A percentile compares a stretch with the other conserved stretches of the same genome.
phyloP scores from a whole-genome alignment of 2,113 vertebrate species.

The Oreocharis arfaki region DNA sequence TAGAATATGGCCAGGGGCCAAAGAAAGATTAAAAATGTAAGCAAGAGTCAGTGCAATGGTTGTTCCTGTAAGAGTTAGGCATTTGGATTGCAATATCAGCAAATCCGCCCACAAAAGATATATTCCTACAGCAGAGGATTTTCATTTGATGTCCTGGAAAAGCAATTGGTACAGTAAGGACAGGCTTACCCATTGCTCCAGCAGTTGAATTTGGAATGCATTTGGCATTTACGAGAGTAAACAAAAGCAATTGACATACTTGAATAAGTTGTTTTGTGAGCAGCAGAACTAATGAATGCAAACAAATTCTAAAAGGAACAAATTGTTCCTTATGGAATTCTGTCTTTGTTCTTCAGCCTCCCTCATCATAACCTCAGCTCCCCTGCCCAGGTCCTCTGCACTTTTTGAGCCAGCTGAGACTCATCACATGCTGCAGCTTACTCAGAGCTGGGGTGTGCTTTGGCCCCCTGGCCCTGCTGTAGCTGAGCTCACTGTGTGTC shows the following conservation, averaged over 20 bases:
- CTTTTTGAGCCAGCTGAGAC: neutral
- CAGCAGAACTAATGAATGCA: slow-evolving; percentile 13
- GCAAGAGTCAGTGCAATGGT: slow-evolving; percentile 24
- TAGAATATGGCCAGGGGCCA: slow-evolving; percentile 38
- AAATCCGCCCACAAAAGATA: slow-evolving; percentile 10
- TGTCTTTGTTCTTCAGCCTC: neutral
- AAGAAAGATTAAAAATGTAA: slow-evolving; percentile 49
- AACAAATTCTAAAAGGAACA: neutral
- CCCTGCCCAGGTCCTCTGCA: neutral
- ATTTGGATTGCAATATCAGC: slow-evolving; percentile 49
- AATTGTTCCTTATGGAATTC: slow-evolving; percentile 9
- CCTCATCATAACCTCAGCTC: neutral
- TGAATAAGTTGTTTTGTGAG: neutral
- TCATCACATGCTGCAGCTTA: neutral
- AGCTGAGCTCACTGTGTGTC: neutral
- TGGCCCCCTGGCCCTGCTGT: neutral
- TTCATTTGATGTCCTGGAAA: slow-evolving; percentile 5
- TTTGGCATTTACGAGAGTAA: neutral
- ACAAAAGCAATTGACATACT: neutral
- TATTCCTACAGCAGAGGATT: slow-evolving; percentile 1
- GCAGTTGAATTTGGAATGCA: neutral
- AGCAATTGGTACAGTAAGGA: neutral
- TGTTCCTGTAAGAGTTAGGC: slow-evolving; percentile 42
- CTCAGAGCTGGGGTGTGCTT: neutral
- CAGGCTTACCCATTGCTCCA: neutral